Evolutionary conservation across 2,113 vertebrate species (phyloP).

Genomic region (Lepisosteus oculatus): DNA sequence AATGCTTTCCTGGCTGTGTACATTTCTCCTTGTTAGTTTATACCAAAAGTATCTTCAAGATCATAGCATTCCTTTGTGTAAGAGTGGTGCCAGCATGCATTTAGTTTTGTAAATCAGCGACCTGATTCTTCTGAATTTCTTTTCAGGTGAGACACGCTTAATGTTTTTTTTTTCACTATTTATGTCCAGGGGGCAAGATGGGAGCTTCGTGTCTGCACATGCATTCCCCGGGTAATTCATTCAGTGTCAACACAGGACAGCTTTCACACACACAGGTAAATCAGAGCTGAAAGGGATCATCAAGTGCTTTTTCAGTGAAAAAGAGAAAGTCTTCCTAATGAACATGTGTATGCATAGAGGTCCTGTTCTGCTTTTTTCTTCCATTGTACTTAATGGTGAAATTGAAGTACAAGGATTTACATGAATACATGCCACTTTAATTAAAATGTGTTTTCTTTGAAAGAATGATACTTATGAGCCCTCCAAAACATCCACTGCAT

Average conservation of each 20-base stretch:
- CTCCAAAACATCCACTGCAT: too few relatives aligned
- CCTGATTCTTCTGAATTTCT: conserved; percentile 54
- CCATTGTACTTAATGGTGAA: too few relatives aligned
- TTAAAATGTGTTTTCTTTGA: background rate
- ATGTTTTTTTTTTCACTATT: conserved; percentile 59
- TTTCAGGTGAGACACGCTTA: conserved; percentile 33
- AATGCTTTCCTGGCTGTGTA: conserved; percentile 21
- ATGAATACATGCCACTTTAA: background rate
- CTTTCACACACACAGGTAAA: background rate
- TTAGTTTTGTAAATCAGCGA: conserved; percentile 49
- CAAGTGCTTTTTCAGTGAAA: background rate
- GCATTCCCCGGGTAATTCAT: conserved; percentile 23
- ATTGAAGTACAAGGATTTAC: too few relatives aligned
- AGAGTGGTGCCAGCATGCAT: conserved; percentile 45
- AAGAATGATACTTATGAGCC: too few relatives aligned
- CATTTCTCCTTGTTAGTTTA: background rate
- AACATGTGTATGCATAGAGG: too few relatives aligned
- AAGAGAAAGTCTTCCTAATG: background rate
- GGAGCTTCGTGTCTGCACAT: conserved; percentile 51
- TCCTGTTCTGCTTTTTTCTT: too few relatives aligned
- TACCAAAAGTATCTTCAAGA: conserved; percentile 28
- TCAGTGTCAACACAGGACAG: background rate
- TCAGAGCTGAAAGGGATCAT: background rate
- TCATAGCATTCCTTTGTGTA: conserved; percentile 22
- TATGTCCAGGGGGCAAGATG: conserved; percentile 44